These are phyloP conservation scores for Hyla sarda DNA, from an alignment of 2,113 vertebrate species.

Conservation along the genomic window DNA sequence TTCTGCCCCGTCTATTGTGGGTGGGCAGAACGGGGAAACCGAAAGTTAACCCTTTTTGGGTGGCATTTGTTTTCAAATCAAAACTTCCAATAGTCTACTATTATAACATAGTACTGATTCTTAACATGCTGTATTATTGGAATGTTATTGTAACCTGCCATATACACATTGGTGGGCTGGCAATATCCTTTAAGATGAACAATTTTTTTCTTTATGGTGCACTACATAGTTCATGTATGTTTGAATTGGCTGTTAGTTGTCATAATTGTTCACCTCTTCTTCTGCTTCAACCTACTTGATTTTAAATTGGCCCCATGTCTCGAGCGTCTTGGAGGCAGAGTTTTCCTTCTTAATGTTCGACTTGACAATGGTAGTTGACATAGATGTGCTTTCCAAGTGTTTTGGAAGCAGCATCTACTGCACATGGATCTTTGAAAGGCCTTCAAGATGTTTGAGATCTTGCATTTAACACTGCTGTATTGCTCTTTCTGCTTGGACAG, in stretches of 20 bases:
- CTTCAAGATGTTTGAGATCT: slow-evolving; percentile 61
- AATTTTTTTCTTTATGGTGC: not conserved
- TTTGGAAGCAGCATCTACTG: not conserved
- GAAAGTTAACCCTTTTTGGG: too few species aligned
- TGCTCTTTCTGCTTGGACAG: slow-evolving; percentile 61
- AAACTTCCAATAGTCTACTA: too few species aligned
- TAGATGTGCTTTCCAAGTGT: not conserved
- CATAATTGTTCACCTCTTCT: not conserved
- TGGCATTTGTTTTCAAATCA: too few species aligned
- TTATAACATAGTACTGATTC: not conserved
- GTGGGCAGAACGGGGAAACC: too few species aligned
- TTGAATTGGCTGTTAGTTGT: not conserved
- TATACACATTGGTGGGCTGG: not conserved
- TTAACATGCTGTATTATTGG: not conserved
- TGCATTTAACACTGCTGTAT: slow-evolving; percentile 57
- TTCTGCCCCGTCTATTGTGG: too few species aligned
- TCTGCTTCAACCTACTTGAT: slow-evolving; percentile 27
- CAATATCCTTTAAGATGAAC: not conserved
- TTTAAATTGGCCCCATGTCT: slow-evolving; percentile 11
- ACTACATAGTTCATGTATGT: slow-evolving; percentile 4
- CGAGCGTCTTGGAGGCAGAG: not conserved
- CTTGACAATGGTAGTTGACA: slow-evolving; percentile 6
- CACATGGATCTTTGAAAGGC: slow-evolving; percentile 14
- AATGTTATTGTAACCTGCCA: not conserved
- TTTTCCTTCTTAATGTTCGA: slow-evolving; percentile 8